phyloP scores from a whole-genome alignment of 1,140 invertebrate species.

The Pomacea maculata region DNA sequence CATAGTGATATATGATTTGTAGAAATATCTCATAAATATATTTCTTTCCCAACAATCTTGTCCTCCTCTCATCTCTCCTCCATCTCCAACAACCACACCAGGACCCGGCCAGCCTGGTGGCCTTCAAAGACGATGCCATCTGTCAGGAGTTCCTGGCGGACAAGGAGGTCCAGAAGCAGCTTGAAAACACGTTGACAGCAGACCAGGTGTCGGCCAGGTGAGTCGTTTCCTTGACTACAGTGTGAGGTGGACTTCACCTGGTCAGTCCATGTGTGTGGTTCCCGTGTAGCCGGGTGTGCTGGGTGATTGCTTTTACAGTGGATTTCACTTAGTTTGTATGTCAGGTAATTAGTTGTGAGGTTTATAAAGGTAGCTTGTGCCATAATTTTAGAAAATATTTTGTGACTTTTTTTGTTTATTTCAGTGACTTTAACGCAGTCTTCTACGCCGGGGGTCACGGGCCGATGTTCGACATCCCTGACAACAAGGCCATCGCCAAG shows the following conservation, averaged over 20 bases:
- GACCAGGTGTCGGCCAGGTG: slow-evolving; percentile 40
- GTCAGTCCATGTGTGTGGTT: no score
- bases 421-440: slow-evolving; percentile 45
- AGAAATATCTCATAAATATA: no score
- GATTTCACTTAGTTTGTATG: no score
- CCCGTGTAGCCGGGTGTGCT: no score
- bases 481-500: slow-evolving; percentile 33
- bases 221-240: background rate
- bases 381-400: no score
- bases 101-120: slow-evolving; percentile 40
- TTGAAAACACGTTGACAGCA: slow-evolving; percentile 37
- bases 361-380: no score
- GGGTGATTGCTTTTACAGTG: no score
- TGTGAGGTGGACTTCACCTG: no score
- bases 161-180: slow-evolving; percentile 17
- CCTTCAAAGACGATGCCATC: slow-evolving; percentile 40
- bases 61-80: background rate
- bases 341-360: no score
- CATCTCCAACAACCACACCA: slow-evolving; percentile 1
- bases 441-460: slow-evolving; percentile 55
- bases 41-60: no score
- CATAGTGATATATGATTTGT: no score
- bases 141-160: slow-evolving; percentile 39
- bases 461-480: slow-evolving; percentile 50
- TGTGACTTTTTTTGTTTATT: no score